phyloP scores from a whole-genome alignment of 2,888 invertebrate species.

The Drosophila melanocephala region DNA sequence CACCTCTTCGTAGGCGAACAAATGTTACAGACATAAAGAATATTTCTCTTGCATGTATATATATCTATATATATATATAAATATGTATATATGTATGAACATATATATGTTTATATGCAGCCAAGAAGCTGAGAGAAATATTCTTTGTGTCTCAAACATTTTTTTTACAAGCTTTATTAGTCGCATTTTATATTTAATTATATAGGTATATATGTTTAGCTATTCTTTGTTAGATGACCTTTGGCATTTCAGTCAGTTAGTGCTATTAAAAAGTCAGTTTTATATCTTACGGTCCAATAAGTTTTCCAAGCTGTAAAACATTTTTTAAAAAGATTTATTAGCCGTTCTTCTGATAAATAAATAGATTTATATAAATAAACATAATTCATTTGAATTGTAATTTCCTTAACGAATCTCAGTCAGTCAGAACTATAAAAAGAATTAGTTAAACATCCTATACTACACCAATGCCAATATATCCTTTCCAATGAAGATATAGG shows the following conservation, averaged over 20 bases:
- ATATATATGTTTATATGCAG: not conserved
- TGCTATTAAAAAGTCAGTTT: not conserved
- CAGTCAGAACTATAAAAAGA: not conserved
- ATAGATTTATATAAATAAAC: no score
- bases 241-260: not conserved
- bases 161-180: not conserved
- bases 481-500: not conserved
- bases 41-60: not conserved
- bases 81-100: not conserved
- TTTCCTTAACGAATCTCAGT: not conserved
- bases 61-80: no score
- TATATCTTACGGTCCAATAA: not conserved
- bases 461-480: not conserved
- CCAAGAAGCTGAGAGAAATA: not conserved
- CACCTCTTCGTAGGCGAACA: not conserved
- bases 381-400: no score
- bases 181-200: not conserved
- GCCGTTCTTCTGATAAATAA: not conserved
- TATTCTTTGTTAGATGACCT: not conserved
- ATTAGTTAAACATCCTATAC: not conserved
- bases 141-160: not conserved
- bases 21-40: not conserved
- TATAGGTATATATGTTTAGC: not conserved
- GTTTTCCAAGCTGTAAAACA: not conserved
- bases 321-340: not conserved